These are phyloP conservation scores for Gorsachius goisagi DNA, from an alignment of 2,113 vertebrate genomes.

Conservation along the genomic window DNA sequence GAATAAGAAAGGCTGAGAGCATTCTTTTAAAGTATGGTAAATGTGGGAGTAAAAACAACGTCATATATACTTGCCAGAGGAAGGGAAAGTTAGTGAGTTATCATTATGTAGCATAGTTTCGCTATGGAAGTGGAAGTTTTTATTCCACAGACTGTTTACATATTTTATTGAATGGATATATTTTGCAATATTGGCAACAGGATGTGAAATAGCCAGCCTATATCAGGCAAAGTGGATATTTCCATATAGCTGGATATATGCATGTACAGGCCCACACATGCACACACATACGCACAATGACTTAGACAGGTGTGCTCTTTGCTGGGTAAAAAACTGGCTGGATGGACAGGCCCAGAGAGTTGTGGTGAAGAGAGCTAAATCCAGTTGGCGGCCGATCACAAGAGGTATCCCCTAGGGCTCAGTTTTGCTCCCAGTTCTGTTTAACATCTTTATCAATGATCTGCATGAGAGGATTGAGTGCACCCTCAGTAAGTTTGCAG, in stretches of 20 bases:
- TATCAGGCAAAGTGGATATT: neutral
- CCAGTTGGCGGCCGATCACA: no score
- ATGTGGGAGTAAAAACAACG: neutral
- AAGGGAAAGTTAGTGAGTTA: neutral
- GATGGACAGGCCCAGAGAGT: no score
- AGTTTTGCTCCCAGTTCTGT: no score
- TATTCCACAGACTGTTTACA: neutral
- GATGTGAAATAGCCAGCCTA: neutral
- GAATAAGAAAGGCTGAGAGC: neutral
- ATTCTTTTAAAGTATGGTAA: neutral
- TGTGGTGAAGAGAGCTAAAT: no score
- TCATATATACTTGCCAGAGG: neutral
- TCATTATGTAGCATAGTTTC: neutral
- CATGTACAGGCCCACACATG: neutral
- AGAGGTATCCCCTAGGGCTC: no score
- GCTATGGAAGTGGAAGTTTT: neutral
- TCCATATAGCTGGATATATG: neutral
- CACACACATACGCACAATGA: rapidly evolving
- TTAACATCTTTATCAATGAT: no score
- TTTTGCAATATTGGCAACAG: neutral
- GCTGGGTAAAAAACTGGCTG: no score
- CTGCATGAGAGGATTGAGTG: no score
- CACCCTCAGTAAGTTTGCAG: no score
- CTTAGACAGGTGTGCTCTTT: no score
- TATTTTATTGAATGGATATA: neutral